A percentile compares a stretch with the other conserved stretches of the same genome.
Evolutionary conservation across 2,888 invertebrate species (phyloP).

Genomic region (Mesorhabditis belari): DNA sequence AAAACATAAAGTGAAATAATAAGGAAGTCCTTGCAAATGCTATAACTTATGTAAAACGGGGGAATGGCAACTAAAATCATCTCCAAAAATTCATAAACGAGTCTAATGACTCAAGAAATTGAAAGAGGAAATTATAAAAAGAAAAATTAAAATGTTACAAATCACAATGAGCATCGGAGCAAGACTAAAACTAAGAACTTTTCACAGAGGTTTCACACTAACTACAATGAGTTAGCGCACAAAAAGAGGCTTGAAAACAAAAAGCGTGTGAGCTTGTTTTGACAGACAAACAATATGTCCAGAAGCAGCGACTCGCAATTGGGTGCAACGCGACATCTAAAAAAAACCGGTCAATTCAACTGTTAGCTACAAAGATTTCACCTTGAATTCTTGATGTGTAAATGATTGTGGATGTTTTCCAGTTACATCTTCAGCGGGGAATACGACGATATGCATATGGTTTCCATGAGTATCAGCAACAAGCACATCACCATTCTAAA

Average conservation of each 20-base stretch:
- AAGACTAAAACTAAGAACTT: no score
- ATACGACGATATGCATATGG: constrained; percentile 43
- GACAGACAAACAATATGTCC: constrained; percentile 44
- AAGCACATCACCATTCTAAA: constrained; percentile 31
- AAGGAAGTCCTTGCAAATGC: no score
- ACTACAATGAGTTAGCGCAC: no score
- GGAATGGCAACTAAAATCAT: no score
- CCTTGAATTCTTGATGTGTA: constrained; percentile 41
- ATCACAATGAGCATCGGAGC: no score
- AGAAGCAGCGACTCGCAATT: constrained; percentile 36
- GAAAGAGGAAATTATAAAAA: no score
- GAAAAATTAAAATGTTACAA: no score
- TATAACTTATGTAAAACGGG: no score
- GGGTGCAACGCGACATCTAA: constrained; percentile 46
- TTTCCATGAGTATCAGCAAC: constrained; percentile 48
- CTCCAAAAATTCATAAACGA: no score
- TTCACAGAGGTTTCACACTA: no score
- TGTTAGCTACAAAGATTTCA: constrained; percentile 10
- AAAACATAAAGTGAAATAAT: no score
- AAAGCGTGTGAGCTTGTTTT: constrained; percentile 44
- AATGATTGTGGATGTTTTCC: constrained; percentile 39
- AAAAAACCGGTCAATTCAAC: constrained; percentile 6
- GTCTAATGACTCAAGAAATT: no score
- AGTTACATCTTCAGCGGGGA: constrained; percentile 21
- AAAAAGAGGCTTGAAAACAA: constrained; percentile 34